These are phyloP conservation scores for Alethe castanea DNA, from an alignment of 2,113 vertebrate genomes.

Conservation along the genomic window DNA sequence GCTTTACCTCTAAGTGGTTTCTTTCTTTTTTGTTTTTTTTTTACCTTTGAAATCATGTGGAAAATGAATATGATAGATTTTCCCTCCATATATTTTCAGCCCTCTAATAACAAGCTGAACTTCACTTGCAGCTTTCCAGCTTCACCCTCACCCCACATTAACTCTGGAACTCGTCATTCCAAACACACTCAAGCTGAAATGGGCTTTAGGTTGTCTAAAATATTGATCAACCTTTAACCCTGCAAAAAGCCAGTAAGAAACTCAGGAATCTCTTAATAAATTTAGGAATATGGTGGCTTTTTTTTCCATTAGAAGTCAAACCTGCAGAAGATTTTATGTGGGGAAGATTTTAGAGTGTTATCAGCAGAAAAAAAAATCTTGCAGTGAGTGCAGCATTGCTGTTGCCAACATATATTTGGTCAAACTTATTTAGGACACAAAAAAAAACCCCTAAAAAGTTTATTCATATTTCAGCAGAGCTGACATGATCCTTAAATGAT, in stretches of 20 bases:
- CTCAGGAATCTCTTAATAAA: background rate
- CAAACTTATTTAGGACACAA: background rate
- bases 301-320: background rate
- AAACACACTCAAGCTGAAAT: background rate
- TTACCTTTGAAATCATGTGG: background rate
- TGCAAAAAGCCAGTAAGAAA: background rate
- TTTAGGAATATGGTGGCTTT: background rate
- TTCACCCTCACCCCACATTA: background rate
- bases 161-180: background rate
- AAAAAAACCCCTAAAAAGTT: background rate
- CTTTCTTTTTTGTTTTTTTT: background rate
- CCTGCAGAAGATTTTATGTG: background rate
- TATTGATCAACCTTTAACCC: background rate
- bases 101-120: constrained; percentile 8
- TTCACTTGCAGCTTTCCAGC: constrained; percentile 2
- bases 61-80: constrained; percentile 46
- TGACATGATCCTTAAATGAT: background rate
- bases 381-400: background rate
- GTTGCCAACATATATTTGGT: background rate
- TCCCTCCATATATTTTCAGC: constrained; percentile 34
- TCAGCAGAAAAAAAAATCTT: background rate
- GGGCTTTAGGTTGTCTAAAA: background rate
- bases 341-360: background rate
- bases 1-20: constrained; percentile 28
- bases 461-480: background rate